phyloP scores from a whole-genome alignment of 2,888 invertebrate species.

The Sceliomorpha sp. region DNA sequence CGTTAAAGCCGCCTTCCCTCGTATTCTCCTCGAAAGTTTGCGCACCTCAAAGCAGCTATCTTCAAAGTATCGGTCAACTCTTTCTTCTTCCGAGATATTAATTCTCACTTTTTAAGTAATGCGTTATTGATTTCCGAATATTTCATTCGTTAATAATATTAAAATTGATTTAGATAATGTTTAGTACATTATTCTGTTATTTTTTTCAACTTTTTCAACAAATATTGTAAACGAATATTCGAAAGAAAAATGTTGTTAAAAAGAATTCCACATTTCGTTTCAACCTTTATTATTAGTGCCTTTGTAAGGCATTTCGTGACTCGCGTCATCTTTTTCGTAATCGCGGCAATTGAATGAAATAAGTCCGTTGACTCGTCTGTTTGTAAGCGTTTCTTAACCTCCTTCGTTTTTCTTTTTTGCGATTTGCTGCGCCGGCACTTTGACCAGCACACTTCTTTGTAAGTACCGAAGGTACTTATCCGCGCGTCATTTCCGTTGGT shows the following conservation, averaged over 20 bases:
- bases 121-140: no score
- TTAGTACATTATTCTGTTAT: no score
- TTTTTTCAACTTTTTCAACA: no score
- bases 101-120: no score
- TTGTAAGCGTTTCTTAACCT: conserved; percentile 42
- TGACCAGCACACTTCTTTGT: conserved; percentile 26
- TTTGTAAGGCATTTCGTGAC: conserved; percentile 20
- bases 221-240: no score
- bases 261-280: no score
- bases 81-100: conserved; percentile 8
- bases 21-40: conserved; percentile 56
- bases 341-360: conserved; percentile 41
- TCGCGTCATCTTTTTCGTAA: conserved; percentile 37
- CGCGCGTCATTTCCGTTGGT: conserved; percentile 41
- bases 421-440: conserved; percentile 50
- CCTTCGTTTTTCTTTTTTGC: conserved; percentile 13
- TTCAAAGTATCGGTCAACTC: conserved; percentile 28
- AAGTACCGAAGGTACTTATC: conserved; percentile 40
- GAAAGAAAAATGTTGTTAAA: no score
- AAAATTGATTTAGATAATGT: no score
- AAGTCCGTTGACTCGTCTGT: conserved; percentile 33
- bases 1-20: conserved; percentile 46
- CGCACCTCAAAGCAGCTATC: conserved; percentile 30
- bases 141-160: no score
- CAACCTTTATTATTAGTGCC: conserved; percentile 20